Base-by-base conservation (phyloP, 2,797 vertebrate species). In the Hapalemur alaotrensis region DNA sequence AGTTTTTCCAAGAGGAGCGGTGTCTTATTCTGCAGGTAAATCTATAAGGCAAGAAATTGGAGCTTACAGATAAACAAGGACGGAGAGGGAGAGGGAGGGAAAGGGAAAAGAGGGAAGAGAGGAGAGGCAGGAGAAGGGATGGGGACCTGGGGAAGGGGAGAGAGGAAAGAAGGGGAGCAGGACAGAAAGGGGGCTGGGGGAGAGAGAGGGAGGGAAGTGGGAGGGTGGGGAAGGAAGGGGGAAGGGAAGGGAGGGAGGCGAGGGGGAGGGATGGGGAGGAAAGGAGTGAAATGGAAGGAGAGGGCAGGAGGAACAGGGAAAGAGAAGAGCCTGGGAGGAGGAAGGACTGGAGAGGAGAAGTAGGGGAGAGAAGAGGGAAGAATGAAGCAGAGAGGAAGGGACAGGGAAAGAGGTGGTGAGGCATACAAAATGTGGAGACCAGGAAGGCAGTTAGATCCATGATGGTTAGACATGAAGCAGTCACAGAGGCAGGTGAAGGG, bases 11-110 rank as follows among this genome's bases (percentile, higher is more conserved):
- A 96, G 96, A 98, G 95, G 95, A 97, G 84, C 95, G 52, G 57
- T 95, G 90, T 92, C 95, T 96, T 92, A 59, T 3, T 1, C 4
- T 3, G 96, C 97, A 98, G 97, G 97, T 98, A 97, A 98, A 98
- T 95, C 65, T 95, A 85, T 23, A 93, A 97, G 10, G 10, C 96
- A 75, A 87, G 95, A 92, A 95, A 97, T 61, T 96, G 97, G 96
- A 96, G 95, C 95, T 97, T 76, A 88, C 35, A 86, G 1, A 84
- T 32, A 86, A 91, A 95, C 81, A 93, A 96, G 94, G 91, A 52
- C 93, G 92, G 78, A 95, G 88, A 72, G 65, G 70, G 41, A 35
- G 17, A 48, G 32, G 41, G 48, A 41, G 75, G 59, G 43, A 46
- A 69, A 35, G 61, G 7, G 70, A 73, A 80, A 0, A 0, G 50